Conservation (phyloP, 2,888 invertebrate genomes). For the Cyclophora albipunctata region DNA sequence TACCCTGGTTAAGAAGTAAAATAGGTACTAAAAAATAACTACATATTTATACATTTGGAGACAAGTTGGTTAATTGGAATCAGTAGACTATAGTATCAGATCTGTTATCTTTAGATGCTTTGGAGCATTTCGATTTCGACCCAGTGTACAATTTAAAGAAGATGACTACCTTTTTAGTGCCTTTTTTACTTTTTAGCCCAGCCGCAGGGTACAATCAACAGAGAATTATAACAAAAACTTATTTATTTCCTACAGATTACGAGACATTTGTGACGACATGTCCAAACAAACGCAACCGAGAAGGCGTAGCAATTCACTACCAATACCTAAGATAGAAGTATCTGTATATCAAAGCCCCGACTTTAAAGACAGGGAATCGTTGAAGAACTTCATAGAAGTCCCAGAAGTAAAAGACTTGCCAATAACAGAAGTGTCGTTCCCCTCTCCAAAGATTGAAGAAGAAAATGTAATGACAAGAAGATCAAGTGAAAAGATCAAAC, state of each 20-base stretch:
- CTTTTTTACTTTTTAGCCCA: no score
- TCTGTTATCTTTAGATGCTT: no score
- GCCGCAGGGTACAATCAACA: no score
- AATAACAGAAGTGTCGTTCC: slow-evolving; percentile 71
- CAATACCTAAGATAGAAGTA: slow-evolving; percentile 94
- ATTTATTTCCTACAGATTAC: slow-evolving; percentile 73
- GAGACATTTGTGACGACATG: slow-evolving; percentile 91
- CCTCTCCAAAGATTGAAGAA: slow-evolving; percentile 53
- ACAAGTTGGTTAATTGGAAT: no score
- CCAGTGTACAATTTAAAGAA: no score
- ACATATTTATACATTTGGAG: no score
- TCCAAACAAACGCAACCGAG: slow-evolving; percentile 86
- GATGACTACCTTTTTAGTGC: no score
- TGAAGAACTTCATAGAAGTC: slow-evolving; percentile 86
- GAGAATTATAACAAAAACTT: not conserved
- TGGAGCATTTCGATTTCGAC: no score
- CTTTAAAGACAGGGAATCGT: slow-evolving; percentile 77
- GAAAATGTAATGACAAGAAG: slow-evolving; percentile 70
- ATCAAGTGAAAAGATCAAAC: slow-evolving; percentile 88
- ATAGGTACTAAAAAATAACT: no score
- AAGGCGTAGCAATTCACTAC: slow-evolving; percentile 92
- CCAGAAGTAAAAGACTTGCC: slow-evolving; percentile 82
- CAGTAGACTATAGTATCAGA: no score
- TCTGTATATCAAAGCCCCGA: slow-evolving; percentile 88
- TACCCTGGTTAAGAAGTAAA: no score